Percentiles rank a stretch among this genome's conserved stretches.
Evolutionary conservation across 2,888 invertebrate genomes (phyloP).

Genomic region (Neuroscelio doddi): DNA sequence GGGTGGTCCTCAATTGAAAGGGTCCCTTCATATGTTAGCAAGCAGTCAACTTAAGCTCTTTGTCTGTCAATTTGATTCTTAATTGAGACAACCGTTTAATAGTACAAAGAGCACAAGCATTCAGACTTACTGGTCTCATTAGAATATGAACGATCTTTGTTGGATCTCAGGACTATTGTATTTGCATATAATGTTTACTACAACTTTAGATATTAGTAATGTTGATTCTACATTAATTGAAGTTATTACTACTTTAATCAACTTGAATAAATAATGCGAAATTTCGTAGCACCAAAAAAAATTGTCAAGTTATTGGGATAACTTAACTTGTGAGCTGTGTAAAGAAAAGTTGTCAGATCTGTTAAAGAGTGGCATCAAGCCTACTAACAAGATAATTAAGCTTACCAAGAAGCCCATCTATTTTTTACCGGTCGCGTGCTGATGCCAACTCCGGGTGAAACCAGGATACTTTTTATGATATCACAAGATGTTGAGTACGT

Average conservation of each 20-base stretch:
- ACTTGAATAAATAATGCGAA: no score
- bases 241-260: no score
- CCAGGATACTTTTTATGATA: conserved; percentile 48
- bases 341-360: conserved; percentile 34
- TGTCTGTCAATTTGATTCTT: conserved; percentile 65
- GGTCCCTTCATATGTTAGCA: conserved; percentile 64
- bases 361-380: conserved; percentile 38
- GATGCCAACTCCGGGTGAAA: conserved; percentile 56
- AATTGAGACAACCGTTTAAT: conserved; percentile 62
- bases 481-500: conserved; percentile 40
- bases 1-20: conserved; percentile 67
- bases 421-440: conserved; percentile 62
- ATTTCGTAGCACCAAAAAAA: no score
- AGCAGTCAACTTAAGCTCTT: conserved; percentile 66
- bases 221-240: no score
- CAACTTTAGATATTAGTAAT: no score
- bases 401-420: conserved; percentile 54
- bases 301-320: conserved; percentile 2
- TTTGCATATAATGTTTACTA: conserved; percentile 3
- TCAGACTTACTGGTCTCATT: conserved; percentile 39
- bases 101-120: conserved; percentile 34
- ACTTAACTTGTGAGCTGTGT: conserved; percentile 19
- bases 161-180: conserved; percentile 19
- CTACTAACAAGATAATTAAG: conserved; percentile 63
- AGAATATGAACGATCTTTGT: conserved; percentile 36